Evolutionary conservation across 2,113 vertebrate species (phyloP), one percentile per base, ranked within the genome.

Genomic region (Plecturocebus donacophilus): DNA sequence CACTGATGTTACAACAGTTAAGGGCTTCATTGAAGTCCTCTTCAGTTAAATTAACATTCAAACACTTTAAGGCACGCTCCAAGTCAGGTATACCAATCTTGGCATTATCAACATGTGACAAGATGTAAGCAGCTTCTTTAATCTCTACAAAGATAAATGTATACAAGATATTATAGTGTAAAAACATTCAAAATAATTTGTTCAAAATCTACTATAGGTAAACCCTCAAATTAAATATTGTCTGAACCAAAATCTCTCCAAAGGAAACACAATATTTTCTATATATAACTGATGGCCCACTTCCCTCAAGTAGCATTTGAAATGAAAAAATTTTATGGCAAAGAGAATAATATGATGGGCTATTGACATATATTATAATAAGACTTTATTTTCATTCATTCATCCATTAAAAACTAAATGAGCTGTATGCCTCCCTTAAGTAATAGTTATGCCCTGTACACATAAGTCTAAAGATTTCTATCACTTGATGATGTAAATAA

Each of bases 11-110:
- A 56, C 97, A 97, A n/a, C 8, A 35, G 30, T 91, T 47, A 87
- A 97, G 88, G 5, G 35, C 38, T 25, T 96, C 76, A 16, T n/a
- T 71, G 17, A 97, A 14, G 3, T 97, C 96, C 6, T 97, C 66
- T 6, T 79, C 64, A 68, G 84, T 71, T 85, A 97, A 73, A 73
- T n/a, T 68, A 81, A 77, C 45, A 94, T 92, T 90, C 82, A 97
- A 85, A 86, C n/a, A 85, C 49, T 87, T 64, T 87, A 98, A 70
- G 56, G 87, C 32, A 30, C 11, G 8, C 40, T 90, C 30, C 87
- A 98, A 80, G 16, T 94, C 90, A 45, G 85, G 38, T 68, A 97
- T 13, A n/a, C 14, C 21, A 45, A 97, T 96, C 45, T 66, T 96
- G 52, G 73, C 94, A 21, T 93, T 86, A 83, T 97, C 75, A 47